Conservation (phyloP, 2,888 invertebrate species). For the Tuta absoluta region DNA sequence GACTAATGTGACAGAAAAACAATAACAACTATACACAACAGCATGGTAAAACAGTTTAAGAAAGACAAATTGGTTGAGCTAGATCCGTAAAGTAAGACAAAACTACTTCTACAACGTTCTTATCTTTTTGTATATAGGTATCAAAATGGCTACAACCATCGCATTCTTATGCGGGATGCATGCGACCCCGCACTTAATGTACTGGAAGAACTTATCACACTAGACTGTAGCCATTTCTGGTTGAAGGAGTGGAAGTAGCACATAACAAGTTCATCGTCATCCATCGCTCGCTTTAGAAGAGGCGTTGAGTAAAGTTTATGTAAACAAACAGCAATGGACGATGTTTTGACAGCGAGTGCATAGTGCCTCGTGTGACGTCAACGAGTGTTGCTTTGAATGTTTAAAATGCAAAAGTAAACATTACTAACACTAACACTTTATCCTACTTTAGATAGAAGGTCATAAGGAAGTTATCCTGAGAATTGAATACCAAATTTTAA, state of each 20-base stretch:
- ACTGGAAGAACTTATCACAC: conserved; percentile 19
- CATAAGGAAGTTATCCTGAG: background rate
- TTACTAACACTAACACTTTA: background rate
- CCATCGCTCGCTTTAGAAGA: background rate
- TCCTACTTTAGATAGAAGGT: background rate
- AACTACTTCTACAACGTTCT: background rate
- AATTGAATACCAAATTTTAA: background rate
- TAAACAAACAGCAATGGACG: background rate
- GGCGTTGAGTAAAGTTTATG: background rate
- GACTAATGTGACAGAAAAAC: too few relatives aligned
- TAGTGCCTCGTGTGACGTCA: background rate
- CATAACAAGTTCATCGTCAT: background rate
- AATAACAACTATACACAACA: too few relatives aligned
- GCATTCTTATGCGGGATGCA: conserved; percentile 18
- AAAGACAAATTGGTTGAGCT: background rate
- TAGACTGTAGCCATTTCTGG: background rate
- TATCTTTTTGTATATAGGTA: too few relatives aligned
- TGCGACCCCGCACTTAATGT: conserved; percentile 21
- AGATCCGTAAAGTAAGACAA: background rate
- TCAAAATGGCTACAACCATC: background rate
- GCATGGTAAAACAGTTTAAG: background rate
- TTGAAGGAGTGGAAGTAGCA: background rate
- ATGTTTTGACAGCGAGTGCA: background rate
- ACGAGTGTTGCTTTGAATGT: background rate
- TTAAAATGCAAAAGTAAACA: background rate